Evolutionary conservation across 92 coral and sea anemone genomes (phyloP).

Genomic region (Epizoanthus fatuus): DNA sequence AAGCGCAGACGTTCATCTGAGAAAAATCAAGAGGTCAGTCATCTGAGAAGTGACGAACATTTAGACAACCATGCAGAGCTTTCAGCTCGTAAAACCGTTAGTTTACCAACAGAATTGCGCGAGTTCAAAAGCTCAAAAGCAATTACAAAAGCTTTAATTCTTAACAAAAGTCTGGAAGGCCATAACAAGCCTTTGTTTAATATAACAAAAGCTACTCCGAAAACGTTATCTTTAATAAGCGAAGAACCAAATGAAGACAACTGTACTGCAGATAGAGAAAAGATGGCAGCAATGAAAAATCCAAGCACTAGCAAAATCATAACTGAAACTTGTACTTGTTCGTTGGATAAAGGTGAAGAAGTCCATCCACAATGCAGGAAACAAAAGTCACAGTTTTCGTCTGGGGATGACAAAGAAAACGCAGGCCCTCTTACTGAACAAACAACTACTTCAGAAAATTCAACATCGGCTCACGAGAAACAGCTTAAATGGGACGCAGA

Average conservation of each 20-base stretch:
- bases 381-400: background rate
- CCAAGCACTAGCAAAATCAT: background rate
- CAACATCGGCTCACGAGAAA: background rate
- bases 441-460: background rate
- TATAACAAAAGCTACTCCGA: no score
- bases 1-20: background rate
- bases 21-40: background rate
- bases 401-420: background rate
- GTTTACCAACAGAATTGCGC: background rate
- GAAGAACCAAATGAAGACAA: background rate
- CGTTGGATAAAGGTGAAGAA: background rate
- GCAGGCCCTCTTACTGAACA: background rate
- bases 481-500: background rate
- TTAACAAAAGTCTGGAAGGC: background rate
- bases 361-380: background rate
- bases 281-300: background rate
- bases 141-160: slow-evolving; percentile 19
- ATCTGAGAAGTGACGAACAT: background rate
- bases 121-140: background rate
- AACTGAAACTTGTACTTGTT: no score
- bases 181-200: background rate
- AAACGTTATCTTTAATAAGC: slow-evolving; percentile 8
- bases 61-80: background rate
- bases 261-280: background rate
- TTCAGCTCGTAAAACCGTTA: slow-evolving; percentile 33